A percentile compares a stretch with the other conserved stretches of the same genome.
Evolutionary conservation across 2,113 vertebrate species (phyloP).

Genomic region (Sakesphorus luctuosus): DNA sequence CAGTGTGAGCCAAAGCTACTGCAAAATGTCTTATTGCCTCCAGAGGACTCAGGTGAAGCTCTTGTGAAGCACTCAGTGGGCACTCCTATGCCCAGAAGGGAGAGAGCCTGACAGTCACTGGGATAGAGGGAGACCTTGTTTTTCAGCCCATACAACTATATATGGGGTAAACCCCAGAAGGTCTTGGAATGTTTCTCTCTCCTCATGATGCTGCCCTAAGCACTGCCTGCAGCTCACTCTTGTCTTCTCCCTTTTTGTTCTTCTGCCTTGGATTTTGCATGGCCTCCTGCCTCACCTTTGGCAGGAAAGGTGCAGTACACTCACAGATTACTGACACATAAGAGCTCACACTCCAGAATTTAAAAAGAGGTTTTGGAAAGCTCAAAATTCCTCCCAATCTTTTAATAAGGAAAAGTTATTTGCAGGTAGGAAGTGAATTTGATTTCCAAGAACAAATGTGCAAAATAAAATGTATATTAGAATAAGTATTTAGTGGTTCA

Average conservation of each 20-base stretch:
- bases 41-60: background rate
- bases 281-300: background rate
- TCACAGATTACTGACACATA: background rate
- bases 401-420: slow-evolving; percentile 82
- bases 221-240: background rate
- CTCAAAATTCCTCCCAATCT: slow-evolving; percentile 79
- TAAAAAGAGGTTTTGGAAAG: background rate
- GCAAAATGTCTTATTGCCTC: background rate
- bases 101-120: background rate
- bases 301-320: background rate
- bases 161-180: background rate
- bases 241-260: background rate
- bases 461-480: slow-evolving; percentile 2
- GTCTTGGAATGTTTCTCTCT: background rate
- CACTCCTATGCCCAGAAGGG: background rate
- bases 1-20: accelerated
- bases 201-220: background rate
- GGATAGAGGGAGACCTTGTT: background rate
- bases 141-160: background rate
- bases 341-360: background rate
- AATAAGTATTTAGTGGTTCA: background rate
- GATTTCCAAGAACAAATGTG: slow-evolving; percentile 81
- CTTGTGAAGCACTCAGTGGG: background rate
- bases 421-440: slow-evolving; percentile 78
- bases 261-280: background rate